Base-by-base conservation (phyloP, 2,888 invertebrate genomes). In the Dione vanillae region DNA sequence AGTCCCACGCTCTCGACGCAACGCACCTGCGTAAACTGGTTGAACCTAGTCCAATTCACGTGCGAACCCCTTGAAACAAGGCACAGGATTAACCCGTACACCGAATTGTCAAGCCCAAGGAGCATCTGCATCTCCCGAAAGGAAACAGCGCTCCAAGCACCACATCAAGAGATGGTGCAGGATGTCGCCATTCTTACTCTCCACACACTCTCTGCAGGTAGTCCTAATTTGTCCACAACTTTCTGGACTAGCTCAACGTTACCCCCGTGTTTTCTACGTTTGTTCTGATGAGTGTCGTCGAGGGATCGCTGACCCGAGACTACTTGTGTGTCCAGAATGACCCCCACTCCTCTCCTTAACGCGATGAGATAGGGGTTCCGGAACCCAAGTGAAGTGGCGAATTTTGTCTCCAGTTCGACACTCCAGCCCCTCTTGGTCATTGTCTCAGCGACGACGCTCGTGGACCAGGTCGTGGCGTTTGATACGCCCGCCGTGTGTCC, bases 281-380 rank as follows among this genome's bases (percentile, higher is more conserved):
- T 83, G 9, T 56, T 65, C 2, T 69, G 58, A 49, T 85, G 80
- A 1, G 77, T 74, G 0, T 68, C 72, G 0, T 81, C 79, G 0
- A 84, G 78, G 5, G 76, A 65, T 0, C 73, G 71, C 64, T 78
- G 77, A 27, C 81, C 83, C 69, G 81, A 79, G 54, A 85, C 84
- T 5, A 85, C n/a, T n/a, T n/a, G n/a, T n/a, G n/a, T n/a, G n/a
- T 86, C 84, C 2, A 86, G 61, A 0, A 87, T 78, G 0, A 79
- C 76, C 0, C 79, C 80, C 1, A 64, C 72, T 6, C 70, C 77
- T 8, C 69, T 78, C 58, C 43, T 79, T 0, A 10, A 65, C 5
- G 81, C 81, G 0, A 85, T 73, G 3, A 83, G 70, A 54, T 86
- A 84, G 0, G 84, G 84, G 72, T 85, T 86, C 0, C 81, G 68